phyloP scores from a whole-genome alignment of 2,797 vertebrate genomes.

The Gobionotothen gibberifrons region DNA sequence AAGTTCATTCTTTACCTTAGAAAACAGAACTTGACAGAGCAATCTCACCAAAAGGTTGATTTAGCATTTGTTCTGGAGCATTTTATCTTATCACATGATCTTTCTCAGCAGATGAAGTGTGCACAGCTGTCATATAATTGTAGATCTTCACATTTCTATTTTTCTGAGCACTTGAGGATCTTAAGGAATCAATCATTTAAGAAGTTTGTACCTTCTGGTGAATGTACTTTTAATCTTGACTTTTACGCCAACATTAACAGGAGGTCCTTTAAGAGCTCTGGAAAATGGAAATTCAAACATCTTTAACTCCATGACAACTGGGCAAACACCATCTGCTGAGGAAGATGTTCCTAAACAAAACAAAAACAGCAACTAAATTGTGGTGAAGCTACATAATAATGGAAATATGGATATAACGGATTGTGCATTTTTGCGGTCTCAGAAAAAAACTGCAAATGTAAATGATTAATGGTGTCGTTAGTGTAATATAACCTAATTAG shows the following conservation, averaged over 20 bases:
- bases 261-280: background rate
- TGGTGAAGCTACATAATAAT: background rate
- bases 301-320: background rate
- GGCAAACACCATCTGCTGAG: conserved; percentile 5
- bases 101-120: background rate
- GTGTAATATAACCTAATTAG: conserved; percentile 1
- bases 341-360: background rate
- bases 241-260: conserved; percentile 1
- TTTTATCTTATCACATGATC: background rate
- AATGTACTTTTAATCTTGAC: background rate
- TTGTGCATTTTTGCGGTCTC: background rate
- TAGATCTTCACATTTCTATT: background rate
- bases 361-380: background rate
- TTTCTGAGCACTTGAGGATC: background rate
- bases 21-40: conserved; percentile 4
- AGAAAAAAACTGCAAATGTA: background rate
- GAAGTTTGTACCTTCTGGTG: background rate
- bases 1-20: conserved; percentile 4
- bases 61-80: background rate
- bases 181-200: background rate
- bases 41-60: background rate
- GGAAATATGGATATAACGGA: background rate
- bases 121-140: background rate
- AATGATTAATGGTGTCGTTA: background rate
- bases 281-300: conserved; percentile 3